Percentiles rank a stretch among this genome's conserved stretches.
phyloP scores from a whole-genome alignment of 1,140 invertebrate species.

The Dufourea novaeangliae region DNA sequence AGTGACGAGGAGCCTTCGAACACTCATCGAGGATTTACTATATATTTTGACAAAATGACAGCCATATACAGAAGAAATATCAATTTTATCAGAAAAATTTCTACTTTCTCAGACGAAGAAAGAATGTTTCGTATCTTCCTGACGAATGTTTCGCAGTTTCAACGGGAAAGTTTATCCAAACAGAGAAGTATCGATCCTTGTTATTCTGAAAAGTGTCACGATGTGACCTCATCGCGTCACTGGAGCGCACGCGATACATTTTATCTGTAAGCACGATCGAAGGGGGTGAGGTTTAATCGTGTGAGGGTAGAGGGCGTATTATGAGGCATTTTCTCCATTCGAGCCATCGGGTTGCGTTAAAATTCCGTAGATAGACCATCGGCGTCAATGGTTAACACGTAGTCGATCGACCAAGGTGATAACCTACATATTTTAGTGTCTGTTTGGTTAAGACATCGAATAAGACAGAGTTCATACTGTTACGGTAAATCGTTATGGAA shows the following conservation, averaged over 20 bases:
- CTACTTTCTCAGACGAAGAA: too few species aligned
- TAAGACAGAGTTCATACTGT: too few species aligned
- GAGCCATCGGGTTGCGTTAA: conserved; percentile 39
- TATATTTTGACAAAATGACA: too few species aligned
- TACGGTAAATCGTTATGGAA: too few species aligned
- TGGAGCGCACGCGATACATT: conserved; percentile 32
- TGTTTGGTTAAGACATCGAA: not conserved
- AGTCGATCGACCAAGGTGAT: not conserved
- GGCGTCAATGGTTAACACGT: not conserved
- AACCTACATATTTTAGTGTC: not conserved
- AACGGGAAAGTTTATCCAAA: not conserved
- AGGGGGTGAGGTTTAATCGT: conserved; percentile 41
- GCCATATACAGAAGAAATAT: too few species aligned
- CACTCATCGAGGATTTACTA: too few species aligned
- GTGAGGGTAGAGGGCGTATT: conserved; percentile 34
- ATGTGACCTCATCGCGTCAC: conserved; percentile 53
- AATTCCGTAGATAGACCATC: conserved; percentile 61
- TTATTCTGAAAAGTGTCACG: conserved; percentile 52
- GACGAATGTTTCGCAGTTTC: too few species aligned
- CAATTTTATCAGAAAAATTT: too few species aligned
- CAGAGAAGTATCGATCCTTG: conserved; percentile 52
- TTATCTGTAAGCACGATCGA: conserved; percentile 39
- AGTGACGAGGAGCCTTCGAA: too few species aligned
- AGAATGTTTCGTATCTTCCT: too few species aligned
- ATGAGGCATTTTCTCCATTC: conserved; percentile 31